Evolutionary conservation across 2,797 vertebrate genomes (phyloP).

Genomic region (Bufotes viridis): DNA sequence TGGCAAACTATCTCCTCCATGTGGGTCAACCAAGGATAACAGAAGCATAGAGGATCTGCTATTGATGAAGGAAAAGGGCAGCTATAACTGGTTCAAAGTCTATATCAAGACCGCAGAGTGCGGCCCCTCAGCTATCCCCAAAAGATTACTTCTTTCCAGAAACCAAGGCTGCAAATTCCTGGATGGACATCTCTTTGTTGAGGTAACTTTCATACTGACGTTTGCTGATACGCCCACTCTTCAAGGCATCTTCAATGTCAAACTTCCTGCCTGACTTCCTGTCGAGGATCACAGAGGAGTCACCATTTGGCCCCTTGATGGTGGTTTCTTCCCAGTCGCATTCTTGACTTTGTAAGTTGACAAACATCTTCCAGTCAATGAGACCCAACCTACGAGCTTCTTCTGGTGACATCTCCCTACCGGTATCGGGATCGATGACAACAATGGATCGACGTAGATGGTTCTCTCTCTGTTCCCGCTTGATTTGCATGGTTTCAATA

Average conservation of each 20-base stretch:
- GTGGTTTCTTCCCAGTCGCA: constrained; percentile 98
- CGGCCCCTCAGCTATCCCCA: constrained; percentile 1
- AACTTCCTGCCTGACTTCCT: constrained; percentile 95
- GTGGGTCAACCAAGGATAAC: constrained; percentile 33
- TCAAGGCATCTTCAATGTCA: constrained; percentile 91
- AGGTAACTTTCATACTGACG: constrained; percentile 88
- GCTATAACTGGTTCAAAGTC: constrained; percentile 55
- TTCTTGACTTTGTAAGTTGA: constrained; percentile 94
- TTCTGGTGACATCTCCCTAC: constrained; percentile 93
- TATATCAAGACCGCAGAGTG: constrained; percentile 51
- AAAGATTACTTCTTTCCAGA: constrained; percentile 79
- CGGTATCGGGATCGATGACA: constrained; percentile 93
- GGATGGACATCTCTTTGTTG: constrained; percentile 95
- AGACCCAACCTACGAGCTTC: constrained; percentile 91
- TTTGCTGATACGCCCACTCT: constrained; percentile 81
- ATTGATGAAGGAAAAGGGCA: constrained; percentile 64
- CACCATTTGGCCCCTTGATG: constrained; percentile 88
- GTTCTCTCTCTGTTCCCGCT: constrained; percentile 93
- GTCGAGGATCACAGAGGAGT: constrained; percentile 92
- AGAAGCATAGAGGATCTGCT: constrained; percentile 65
- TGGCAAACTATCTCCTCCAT: constrained; percentile 53
- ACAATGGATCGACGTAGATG: constrained; percentile 94
- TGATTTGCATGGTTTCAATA: constrained; percentile 83
- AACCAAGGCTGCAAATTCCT: constrained; percentile 92
- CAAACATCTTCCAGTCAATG: constrained; percentile 97